Conservation (phyloP, 1,140 invertebrate genomes). For the Eubasilissa regina region DNA sequence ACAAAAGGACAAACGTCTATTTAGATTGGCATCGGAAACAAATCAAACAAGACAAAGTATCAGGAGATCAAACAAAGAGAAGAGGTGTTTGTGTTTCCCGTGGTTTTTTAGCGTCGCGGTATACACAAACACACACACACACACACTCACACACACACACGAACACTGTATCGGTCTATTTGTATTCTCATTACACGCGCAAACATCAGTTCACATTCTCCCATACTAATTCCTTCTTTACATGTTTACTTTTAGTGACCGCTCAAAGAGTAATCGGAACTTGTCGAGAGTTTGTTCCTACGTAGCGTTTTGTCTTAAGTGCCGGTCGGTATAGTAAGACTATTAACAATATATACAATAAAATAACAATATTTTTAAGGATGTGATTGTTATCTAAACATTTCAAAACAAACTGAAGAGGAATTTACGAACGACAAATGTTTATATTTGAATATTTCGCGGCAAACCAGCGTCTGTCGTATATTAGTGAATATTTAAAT, state of each 20-base stretch:
- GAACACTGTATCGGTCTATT: constrained; percentile 39
- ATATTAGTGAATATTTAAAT: no score
- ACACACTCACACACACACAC: constrained; percentile 19
- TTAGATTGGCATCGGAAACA: constrained; percentile 23
- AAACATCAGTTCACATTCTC: constrained; percentile 38
- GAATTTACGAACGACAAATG: no score
- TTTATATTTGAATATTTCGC: no score
- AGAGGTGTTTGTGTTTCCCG: constrained; percentile 52
- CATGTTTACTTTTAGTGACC: constrained; percentile 25
- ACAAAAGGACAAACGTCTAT: no score
- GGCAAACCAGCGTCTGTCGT: no score
- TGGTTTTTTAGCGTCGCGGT: constrained; percentile 44
- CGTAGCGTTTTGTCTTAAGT: no score
- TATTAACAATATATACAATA: no score
- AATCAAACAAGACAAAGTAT: constrained; percentile 33
- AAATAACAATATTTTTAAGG: no score
- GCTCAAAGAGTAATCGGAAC: not conserved
- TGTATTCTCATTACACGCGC: constrained; percentile 38
- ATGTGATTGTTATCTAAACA: no score
- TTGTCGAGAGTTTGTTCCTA: no score
- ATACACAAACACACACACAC: constrained; percentile 33
- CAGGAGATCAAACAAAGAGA: constrained; percentile 29
- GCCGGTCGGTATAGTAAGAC: no score
- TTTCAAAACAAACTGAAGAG: no score
- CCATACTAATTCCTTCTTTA: constrained; percentile 34